Percentiles rank a stretch among this genome's conserved stretches.
Evolutionary conservation across 2,113 vertebrate species (phyloP).

Genomic region (Pluvialis apricaria): DNA sequence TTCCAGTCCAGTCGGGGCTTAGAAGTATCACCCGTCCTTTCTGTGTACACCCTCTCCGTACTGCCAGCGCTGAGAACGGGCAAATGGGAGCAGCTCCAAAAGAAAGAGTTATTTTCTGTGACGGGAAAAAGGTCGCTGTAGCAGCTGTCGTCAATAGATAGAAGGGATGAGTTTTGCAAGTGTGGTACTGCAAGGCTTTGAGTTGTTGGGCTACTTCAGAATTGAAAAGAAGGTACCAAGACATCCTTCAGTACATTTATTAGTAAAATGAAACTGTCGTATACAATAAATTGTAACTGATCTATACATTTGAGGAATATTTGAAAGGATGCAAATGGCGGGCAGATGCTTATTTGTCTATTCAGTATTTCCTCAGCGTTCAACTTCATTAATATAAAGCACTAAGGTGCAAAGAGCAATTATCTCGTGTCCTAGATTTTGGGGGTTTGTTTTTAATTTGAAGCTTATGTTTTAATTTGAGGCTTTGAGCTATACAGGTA

Average conservation of each 20-base stretch:
- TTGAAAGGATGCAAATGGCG: not conserved
- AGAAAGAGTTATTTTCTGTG: not conserved
- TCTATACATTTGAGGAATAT: no score
- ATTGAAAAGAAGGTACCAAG: not conserved
- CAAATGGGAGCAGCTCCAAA: not conserved
- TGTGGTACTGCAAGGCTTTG: not conserved
- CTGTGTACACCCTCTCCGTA: fast-evolving
- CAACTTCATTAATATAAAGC: not conserved
- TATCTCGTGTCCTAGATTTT: not conserved
- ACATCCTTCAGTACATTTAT: not conserved
- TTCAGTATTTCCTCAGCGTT: not conserved
- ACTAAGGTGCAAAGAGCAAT: not conserved
- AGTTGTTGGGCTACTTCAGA: not conserved
- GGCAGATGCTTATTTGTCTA: not conserved
- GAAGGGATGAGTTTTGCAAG: not conserved
- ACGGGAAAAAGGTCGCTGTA: not conserved
- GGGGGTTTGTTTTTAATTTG: slow-evolving; percentile 12
- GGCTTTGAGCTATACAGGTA: slow-evolving; percentile 90
- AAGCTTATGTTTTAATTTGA: slow-evolving; percentile 75
- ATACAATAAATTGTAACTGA: not conserved
- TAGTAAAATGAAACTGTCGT: not conserved
- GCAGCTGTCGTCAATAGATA: no score
- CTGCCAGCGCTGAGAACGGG: not conserved
- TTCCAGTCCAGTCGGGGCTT: not conserved
- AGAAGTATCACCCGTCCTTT: not conserved